Conservation (phyloP, 2,113 vertebrate species). For the Copsychus sechellarum region DNA sequence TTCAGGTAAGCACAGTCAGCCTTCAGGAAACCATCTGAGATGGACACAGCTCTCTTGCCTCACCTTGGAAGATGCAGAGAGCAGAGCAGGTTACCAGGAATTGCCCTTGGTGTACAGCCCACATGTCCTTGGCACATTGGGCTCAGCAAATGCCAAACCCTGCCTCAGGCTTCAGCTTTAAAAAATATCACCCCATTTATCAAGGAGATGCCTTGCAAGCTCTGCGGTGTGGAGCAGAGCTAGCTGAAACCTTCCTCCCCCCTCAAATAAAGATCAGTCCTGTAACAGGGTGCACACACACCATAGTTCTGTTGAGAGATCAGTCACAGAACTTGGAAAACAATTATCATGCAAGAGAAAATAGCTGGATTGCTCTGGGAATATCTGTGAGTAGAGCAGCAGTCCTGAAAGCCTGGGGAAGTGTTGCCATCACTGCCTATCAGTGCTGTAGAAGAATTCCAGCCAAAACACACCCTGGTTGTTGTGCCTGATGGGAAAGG, state of each 20-base stretch:
- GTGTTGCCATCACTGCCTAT: fast-evolving
- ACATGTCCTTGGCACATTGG: background rate
- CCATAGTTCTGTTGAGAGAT: background rate
- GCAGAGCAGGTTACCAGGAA: background rate
- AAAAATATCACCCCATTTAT: background rate
- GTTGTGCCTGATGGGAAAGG: background rate
- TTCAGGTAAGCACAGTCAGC: background rate
- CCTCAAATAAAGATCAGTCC: background rate
- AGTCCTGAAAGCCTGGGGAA: background rate
- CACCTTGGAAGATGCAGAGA: background rate
- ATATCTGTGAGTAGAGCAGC: background rate
- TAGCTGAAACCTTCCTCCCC: background rate
- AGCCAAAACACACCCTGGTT: background rate
- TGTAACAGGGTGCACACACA: background rate
- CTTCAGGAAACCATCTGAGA: background rate
- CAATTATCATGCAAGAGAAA: background rate
- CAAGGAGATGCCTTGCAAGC: background rate
- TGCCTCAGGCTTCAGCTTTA: background rate
- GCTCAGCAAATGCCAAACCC: background rate
- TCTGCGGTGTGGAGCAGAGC: background rate
- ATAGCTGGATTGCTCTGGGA: background rate
- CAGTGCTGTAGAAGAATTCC: background rate
- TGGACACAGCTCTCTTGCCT: background rate
- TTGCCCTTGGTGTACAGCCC: background rate
- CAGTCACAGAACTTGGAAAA: fast-evolving